Percentiles rank a stretch among this genome's conserved stretches.
Conservation (phyloP, 2,113 vertebrate species). For the Gadus chalcogrammus region DNA sequence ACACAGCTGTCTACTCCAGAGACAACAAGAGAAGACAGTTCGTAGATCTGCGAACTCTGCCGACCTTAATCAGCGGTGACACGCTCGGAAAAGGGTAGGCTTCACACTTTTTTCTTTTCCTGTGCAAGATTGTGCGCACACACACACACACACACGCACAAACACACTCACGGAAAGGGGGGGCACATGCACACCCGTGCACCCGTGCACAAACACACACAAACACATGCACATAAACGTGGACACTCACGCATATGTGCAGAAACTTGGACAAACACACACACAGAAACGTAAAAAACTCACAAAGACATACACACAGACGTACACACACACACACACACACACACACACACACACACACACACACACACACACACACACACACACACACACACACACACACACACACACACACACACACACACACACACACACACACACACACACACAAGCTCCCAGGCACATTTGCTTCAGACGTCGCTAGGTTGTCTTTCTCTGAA, state of each 20-base stretch:
- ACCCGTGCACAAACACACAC: slow-evolving; percentile 41
- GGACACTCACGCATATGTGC: too few relatives aligned
- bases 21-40: slow-evolving; percentile 39
- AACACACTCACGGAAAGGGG: background rate
- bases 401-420: slow-evolving; percentile 26
- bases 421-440: slow-evolving; percentile 26
- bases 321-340: slow-evolving; percentile 28
- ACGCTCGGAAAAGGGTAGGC: slow-evolving; percentile 52
- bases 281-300: slow-evolving; percentile 43
- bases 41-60: slow-evolving; percentile 63
- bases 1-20: slow-evolving; percentile 40
- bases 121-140: slow-evolving; percentile 7
- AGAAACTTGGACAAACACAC: slow-evolving; percentile 35
- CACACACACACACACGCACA: slow-evolving; percentile 28
- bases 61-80: slow-evolving; percentile 71
- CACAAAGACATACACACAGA: slow-evolving; percentile 11
- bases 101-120: slow-evolving; percentile 46
- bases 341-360: slow-evolving; percentile 8
- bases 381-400: slow-evolving; percentile 21
- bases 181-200: too few relatives aligned
- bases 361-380: slow-evolving; percentile 44
- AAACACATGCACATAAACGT: slow-evolving; percentile 33
- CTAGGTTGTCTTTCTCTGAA: slow-evolving; percentile 48
- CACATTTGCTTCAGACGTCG: slow-evolving; percentile 36
- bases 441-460: slow-evolving; percentile 12